Base-by-base conservation (phyloP, 2,888 invertebrate species). In the Leptinotarsa peninsularis region DNA sequence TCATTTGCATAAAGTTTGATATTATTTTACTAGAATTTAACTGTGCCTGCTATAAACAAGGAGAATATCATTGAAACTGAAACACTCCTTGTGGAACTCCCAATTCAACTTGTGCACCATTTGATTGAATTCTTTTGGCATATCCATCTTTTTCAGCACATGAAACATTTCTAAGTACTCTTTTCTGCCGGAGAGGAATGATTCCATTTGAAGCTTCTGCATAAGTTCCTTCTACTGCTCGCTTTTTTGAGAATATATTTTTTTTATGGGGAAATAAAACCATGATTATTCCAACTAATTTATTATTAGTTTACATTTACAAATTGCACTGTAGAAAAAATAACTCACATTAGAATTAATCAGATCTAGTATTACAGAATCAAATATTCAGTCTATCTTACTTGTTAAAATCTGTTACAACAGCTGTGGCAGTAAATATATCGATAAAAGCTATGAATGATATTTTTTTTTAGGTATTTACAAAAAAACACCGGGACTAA, bases 261-360 rank as follows among this genome's bases (percentile, higher is more conserved):
- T 33, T 43, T 43, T 43, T 43, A 27, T 27, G n/a, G 0, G 15
- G 5, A 49, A 67, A 67, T 49, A 50, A 67, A 49, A 50, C 67
- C 21, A n/a, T 2, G n/a, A 14, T 67, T 18, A n/a, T 5, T 49
- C 13, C 14, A 68, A 50, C 43, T 43, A 63, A 43, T 63, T 63
- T 63, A n/a, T 60, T 60, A 60, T 63, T 63, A 43, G 18, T 27
- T 7, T 69, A 58, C 33, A 43, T 70, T 58, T 70, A 70, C 17
- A 60, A 60, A 49, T 70, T 49, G 58, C 49, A 58, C 21, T 70
- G 58, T 70, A 70, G 21, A 70, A 70, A 70, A 70, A 49, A 58
- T 56, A 49, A 58, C 43, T 70, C 21, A 21, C 43, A 56, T 69
- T 69, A 49, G 18, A 69, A n/a, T 58, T 58, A 58, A 18, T 69